These are phyloP conservation scores for Dermolepida albohirtum DNA, from an alignment of 2,888 invertebrate genomes.

Conservation along the genomic window DNA sequence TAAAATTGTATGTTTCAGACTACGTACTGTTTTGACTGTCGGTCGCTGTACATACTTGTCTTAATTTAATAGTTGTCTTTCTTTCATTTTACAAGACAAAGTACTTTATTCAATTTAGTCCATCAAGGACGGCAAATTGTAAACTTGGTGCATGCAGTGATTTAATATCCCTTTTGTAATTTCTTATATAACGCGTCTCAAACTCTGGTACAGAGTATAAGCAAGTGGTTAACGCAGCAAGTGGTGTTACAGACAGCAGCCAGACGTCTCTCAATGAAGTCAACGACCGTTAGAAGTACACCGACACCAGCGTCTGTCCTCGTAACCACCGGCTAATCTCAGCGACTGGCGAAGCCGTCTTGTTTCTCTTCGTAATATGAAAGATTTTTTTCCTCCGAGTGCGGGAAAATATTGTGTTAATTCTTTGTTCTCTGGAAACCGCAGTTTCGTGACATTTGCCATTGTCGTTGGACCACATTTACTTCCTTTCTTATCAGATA, in stretches of 20 bases:
- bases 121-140: no score
- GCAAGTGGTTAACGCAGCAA: constrained; percentile 53
- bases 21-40: no score
- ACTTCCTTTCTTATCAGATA: no score
- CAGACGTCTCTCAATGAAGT: constrained; percentile 51
- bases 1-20: no score
- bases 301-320: constrained; percentile 51
- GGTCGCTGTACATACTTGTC: no score
- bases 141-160: constrained; percentile 3
- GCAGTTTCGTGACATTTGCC: no score
- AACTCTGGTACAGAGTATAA: constrained; percentile 41
- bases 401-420: no score
- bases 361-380: constrained; percentile 28
- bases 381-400: background rate
- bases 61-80: constrained; percentile 30
- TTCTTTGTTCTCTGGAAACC: no score
- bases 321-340: constrained; percentile 49
- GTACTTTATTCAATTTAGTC: no score
- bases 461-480: no score
- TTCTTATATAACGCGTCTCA: constrained; percentile 14
- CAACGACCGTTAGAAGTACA: constrained; percentile 54
- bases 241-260: constrained; percentile 54
- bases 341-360: constrained; percentile 34
- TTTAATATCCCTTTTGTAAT: constrained; percentile 25
- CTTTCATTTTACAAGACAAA: background rate